Base-by-base conservation (phyloP, 2,888 invertebrate species). In the Mystacides longicornis region DNA sequence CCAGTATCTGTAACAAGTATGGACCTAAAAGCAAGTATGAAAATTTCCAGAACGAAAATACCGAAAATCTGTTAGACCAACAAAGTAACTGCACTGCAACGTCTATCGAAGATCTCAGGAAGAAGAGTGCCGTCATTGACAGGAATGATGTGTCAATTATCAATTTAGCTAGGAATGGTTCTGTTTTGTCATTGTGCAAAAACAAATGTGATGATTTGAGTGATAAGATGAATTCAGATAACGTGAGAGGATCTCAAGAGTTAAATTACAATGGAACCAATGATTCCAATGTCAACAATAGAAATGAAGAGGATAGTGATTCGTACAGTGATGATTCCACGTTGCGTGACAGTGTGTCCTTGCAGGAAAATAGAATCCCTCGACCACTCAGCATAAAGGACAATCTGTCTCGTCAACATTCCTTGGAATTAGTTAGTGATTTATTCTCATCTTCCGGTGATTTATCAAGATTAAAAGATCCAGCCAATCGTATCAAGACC, bases 401-500 rank as follows among this genome's bases (percentile, higher is more conserved):
- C 16, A 61, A 61, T 43, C 46, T 61, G 3, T 59, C 59, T 1
- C 72, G 87, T 0, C 87, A 87, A 65, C 82, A 83, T 55, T 87
- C 88, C 1, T 69, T 89, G 27, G 89, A 89, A 64, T 84, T 87
- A 50, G 88, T 89, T 51, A 83, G 82, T 54, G 86, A 88, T 64
- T 81, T 89, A 2, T 89, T 89, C 64, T 81, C 84, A 9, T 81
- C 82, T 0, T 81, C 82, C 0, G 82, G 82, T 1, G 87, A 85
- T 64, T 65, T 82, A n/a, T 77, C 79, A 2, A 75, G 82, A 52
- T 67, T 89, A 49, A 81, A 86, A 60, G 87, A 89, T 69, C 87
- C 88, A 0, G 85, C 87, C 19, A 85, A 84, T 48, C 77, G 89
- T 49, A 85, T 89, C 1, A 89, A 90, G 66, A 90, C 89, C 0